Percentiles rank a stretch among this genome's conserved stretches.
phyloP scores from a whole-genome alignment of 2,888 invertebrate species.

The Aleiodes testaceus region DNA sequence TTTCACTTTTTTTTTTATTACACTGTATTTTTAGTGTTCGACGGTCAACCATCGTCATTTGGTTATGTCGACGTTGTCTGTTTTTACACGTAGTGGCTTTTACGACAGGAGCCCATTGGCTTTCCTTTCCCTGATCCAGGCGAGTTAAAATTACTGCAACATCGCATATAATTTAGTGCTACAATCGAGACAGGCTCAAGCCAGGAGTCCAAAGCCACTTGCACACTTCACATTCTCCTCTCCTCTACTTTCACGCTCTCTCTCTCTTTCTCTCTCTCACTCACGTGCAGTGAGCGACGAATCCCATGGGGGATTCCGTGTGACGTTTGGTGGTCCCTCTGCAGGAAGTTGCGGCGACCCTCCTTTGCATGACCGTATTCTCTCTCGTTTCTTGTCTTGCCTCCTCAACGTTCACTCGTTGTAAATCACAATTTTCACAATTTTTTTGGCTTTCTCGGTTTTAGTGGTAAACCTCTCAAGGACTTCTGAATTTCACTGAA shows the following conservation, averaged over 20 bases:
- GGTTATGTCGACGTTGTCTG: constrained; percentile 21
- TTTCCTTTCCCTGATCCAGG: constrained; percentile 45
- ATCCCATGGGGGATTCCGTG: background rate
- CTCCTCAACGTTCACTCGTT: constrained; percentile 39
- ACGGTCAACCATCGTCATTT: constrained; percentile 27
- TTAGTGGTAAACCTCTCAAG: constrained; percentile 37
- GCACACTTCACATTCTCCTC: background rate
- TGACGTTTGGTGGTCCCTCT: constrained; percentile 7
- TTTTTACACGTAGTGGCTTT: constrained; percentile 40
- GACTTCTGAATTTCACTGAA: constrained; percentile 34
- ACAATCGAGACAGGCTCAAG: constrained; percentile 53
- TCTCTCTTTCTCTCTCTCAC: background rate
- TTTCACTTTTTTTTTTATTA: constrained; percentile 27
- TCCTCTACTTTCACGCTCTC: constrained; percentile 13
- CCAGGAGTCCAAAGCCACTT: constrained; percentile 10
- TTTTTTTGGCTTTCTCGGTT: constrained; percentile 27
- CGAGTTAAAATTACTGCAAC: constrained; percentile 57
- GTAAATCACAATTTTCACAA: constrained; percentile 56
- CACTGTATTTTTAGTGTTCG: constrained; percentile 33
- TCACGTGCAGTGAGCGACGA: background rate
- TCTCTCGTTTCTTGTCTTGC: background rate
- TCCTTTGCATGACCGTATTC: constrained; percentile 33
- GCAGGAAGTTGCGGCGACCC: constrained; percentile 38
- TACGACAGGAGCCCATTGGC: constrained; percentile 51
- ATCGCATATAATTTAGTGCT: constrained; percentile 57